Conservation (phyloP, 2,113 vertebrate species). For the Oxyura jamaicensis region DNA sequence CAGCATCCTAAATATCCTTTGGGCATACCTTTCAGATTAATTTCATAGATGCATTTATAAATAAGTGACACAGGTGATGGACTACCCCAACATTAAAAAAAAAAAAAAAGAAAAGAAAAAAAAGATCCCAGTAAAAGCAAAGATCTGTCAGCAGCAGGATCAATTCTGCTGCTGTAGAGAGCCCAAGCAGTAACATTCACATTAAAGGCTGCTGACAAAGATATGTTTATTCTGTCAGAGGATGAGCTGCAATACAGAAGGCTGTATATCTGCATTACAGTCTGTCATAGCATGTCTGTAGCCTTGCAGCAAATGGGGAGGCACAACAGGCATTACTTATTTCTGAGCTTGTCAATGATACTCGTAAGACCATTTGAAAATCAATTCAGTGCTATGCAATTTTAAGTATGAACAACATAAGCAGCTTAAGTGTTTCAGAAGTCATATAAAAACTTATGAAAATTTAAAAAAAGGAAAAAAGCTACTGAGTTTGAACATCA, state of each 20-base stretch:
- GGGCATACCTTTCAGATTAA: not conserved
- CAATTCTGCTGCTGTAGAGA: not conserved
- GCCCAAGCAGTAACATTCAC: not conserved
- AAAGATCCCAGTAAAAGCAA: not conserved
- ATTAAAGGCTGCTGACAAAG: not conserved
- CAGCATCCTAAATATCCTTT: not conserved
- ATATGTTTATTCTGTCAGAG: conserved; percentile 22
- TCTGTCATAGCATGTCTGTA: not conserved
- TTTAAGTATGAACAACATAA: not conserved
- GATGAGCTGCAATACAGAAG: not conserved
- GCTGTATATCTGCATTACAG: not conserved
- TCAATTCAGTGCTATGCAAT: not conserved
- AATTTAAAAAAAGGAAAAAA: not conserved
- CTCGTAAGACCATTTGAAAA: conserved; percentile 18
- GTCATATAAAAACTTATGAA: not conserved
- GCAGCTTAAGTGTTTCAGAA: not conserved
- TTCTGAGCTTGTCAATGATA: not conserved
- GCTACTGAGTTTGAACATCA: not conserved
- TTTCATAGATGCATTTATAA: not conserved
- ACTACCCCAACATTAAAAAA: not conserved
- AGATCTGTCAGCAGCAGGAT: not conserved
- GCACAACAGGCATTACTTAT: not conserved
- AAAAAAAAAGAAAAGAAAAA: not conserved
- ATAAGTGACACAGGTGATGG: not conserved
- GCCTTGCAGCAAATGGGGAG: not conserved